Percentiles rank a stretch among this genome's conserved stretches.
Evolutionary conservation across 92 coral and sea anemone genomes (phyloP).

Genomic region (Phenganax marumi): DNA sequence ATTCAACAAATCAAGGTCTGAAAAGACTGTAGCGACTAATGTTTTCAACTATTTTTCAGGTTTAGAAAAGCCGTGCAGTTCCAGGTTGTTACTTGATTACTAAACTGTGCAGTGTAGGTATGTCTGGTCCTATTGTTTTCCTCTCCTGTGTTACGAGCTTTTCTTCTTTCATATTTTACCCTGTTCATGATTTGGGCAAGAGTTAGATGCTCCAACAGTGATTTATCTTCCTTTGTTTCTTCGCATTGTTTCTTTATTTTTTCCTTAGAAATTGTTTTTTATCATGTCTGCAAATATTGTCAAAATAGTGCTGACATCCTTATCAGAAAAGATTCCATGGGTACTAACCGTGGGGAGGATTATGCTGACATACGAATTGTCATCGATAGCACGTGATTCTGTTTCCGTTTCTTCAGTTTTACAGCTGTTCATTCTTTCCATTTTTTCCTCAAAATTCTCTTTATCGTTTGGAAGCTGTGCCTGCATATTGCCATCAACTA

Average conservation of each 20-base stretch:
- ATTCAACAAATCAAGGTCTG: no score
- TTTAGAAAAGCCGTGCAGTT: no score
- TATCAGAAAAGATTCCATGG: not conserved
- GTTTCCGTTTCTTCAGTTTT: constrained; percentile 4
- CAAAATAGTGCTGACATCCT: not conserved
- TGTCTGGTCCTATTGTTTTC: no score
- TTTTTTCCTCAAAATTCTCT: not conserved
- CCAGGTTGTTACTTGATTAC: no score
- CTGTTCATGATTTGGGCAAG: no score
- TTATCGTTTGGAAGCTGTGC: constrained; percentile 1
- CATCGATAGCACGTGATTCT: no score
- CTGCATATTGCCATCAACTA: not conserved
- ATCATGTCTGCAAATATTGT: constrained; percentile 15
- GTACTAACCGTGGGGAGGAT: constrained; percentile 16
- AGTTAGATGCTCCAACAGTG: constrained; percentile 22
- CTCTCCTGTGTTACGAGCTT: no score
- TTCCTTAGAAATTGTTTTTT: constrained; percentile 2
- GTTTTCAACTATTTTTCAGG: no score
- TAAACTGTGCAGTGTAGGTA: no score
- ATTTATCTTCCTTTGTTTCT: not conserved
- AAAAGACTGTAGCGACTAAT: no score
- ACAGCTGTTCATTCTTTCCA: not conserved
- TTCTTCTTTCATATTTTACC: no score
- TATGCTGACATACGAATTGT: constrained; percentile 3
- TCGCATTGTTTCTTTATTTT: not conserved